These are phyloP conservation scores for Vannuccia rotundouncinata DNA, from an alignment of 2,888 invertebrate genomes.

Conservation along the genomic window DNA sequence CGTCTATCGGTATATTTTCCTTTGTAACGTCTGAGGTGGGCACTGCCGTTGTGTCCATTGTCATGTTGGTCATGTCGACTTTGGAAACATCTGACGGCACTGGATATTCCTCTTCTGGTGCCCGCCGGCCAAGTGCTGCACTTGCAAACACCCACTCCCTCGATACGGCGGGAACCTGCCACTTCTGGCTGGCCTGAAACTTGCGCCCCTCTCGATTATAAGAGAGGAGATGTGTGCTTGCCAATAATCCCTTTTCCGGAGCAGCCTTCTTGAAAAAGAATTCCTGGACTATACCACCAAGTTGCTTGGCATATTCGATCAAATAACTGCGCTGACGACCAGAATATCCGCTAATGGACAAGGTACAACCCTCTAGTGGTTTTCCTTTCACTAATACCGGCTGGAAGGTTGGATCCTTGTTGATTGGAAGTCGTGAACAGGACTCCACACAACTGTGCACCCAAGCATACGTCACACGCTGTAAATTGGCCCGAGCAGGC, in stretches of 20 bases:
- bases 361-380: neutral
- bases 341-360: slow-evolving; percentile 38
- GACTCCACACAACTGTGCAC: neutral
- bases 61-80: neutral
- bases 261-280: slow-evolving; percentile 42
- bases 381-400: neutral
- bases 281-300: slow-evolving; percentile 39
- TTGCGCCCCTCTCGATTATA: slow-evolving; percentile 67
- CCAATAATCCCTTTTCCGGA: slow-evolving; percentile 56
- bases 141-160: slow-evolving; percentile 57
- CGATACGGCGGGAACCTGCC: slow-evolving; percentile 73
- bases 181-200: slow-evolving; percentile 77
- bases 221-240: slow-evolving; percentile 75
- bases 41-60: neutral
- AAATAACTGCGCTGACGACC: slow-evolving; percentile 29
- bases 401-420: neutral
- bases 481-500: neutral
- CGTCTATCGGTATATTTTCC: neutral
- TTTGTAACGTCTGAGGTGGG: neutral
- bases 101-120: neutral
- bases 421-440: neutral
- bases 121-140: neutral
- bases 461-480: slow-evolving; percentile 19
- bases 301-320: neutral
- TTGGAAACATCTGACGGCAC: neutral